Conservation (phyloP, 1,140 invertebrate species). For the Bombus terrestris region DNA sequence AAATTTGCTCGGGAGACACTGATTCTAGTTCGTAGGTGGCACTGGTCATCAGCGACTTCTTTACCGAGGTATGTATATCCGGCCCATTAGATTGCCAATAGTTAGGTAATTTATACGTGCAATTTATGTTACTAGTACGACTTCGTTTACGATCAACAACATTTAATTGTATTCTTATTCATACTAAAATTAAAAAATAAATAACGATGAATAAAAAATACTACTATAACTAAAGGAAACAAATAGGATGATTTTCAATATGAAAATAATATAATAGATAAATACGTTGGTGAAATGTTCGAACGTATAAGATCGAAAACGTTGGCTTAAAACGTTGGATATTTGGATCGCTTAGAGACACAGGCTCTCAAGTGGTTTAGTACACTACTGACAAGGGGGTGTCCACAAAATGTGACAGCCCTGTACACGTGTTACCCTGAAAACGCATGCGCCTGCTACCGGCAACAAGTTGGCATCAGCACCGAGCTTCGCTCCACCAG, state of each 20-base stretch:
- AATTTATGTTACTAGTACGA: neutral
- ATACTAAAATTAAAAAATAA: neutral
- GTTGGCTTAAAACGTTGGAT: neutral
- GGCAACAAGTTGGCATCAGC: constrained; percentile 72
- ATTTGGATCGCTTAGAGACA: neutral
- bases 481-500: constrained; percentile 41
- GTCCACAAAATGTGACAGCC: constrained; percentile 51
- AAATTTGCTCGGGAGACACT: constrained; percentile 20
- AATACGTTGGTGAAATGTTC: no score
- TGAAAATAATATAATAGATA: neutral
- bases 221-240: neutral
- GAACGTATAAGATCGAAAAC: neutral
- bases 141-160: neutral
- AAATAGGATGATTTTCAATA: no score
- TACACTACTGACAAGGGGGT: constrained; percentile 44
- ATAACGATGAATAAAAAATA: neutral
- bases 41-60: constrained; percentile 31
- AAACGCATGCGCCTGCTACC: constrained; percentile 65
- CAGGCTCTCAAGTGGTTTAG: neutral
- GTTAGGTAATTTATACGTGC: neutral
- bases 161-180: neutral
- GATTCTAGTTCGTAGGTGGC: constrained; percentile 37
- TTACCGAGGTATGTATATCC: constrained; percentile 20
- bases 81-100: neutral
- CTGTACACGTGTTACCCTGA: constrained; percentile 50